These are phyloP conservation scores for Philopedon plagiatum DNA, from an alignment of 2,888 invertebrate species.

Conservation along the genomic window DNA sequence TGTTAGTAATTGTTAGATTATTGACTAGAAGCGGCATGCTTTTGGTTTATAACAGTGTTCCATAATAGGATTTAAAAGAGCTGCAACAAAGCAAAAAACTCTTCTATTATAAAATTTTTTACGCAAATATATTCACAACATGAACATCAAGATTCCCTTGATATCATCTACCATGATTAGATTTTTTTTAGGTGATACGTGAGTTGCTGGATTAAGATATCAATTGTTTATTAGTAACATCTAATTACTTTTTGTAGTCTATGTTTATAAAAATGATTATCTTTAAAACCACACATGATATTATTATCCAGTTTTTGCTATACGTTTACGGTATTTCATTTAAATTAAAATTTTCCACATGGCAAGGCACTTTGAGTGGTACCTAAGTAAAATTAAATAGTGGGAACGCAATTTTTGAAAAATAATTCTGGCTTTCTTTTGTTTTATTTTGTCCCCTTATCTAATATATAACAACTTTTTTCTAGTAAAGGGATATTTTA, in stretches of 20 bases:
- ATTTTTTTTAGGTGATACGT: constrained; percentile 3
- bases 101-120: constrained; percentile 18
- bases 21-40: constrained; percentile 40
- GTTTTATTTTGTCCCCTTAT: too few relatives aligned
- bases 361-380: too few relatives aligned
- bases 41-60: constrained; percentile 1
- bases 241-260: background rate
- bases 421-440: too few relatives aligned
- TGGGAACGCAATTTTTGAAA: too few relatives aligned
- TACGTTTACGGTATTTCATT: too few relatives aligned
- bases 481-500: too few relatives aligned
- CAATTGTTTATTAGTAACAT: background rate
- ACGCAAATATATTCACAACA: constrained; percentile 14
- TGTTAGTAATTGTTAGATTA: constrained; percentile 54
- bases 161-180: constrained; percentile 1
- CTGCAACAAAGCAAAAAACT: constrained; percentile 14
- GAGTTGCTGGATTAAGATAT: constrained; percentile 9
- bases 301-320: too few relatives aligned
- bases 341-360: too few relatives aligned
- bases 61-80: constrained; percentile 17
- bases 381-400: too few relatives aligned
- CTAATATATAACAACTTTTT: too few relatives aligned
- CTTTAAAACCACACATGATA: too few relatives aligned
- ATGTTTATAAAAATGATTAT: background rate
- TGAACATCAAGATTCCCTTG: background rate